A percentile compares a stretch with the other conserved stretches of the same genome.
These are phyloP conservation scores for Calidris pygmaea DNA, from an alignment of 2,113 vertebrate species.

Conservation along the genomic window DNA sequence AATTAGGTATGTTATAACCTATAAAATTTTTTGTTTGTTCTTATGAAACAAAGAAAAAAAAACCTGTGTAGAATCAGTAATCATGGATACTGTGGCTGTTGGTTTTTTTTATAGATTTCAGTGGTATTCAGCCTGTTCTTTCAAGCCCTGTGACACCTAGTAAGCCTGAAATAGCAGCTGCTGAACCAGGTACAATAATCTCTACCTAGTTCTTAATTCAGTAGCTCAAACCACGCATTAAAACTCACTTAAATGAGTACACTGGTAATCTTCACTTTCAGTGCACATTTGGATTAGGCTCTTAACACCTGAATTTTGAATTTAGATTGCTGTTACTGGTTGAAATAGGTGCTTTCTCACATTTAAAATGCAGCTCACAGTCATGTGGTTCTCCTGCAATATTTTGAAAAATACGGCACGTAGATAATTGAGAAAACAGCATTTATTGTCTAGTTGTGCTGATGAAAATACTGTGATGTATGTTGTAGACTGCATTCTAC, in stretches of 20 bases:
- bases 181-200: constrained; percentile 65
- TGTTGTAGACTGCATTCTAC: neutral
- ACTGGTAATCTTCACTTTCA: neutral
- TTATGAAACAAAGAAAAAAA: neutral
- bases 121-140: constrained; percentile 43
- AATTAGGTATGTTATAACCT: neutral
- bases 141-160: constrained; percentile 59
- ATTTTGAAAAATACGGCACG: neutral
- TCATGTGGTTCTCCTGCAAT: neutral
- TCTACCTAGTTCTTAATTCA: neutral
- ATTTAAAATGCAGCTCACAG: neutral
- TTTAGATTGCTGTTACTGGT: neutral
- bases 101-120: constrained; percentile 54
- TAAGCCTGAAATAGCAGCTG: constrained; percentile 56
- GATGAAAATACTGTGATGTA: neutral
- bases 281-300: neutral
- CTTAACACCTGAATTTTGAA: neutral
- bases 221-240: neutral
- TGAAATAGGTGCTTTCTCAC: neutral
- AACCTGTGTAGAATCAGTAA: neutral
- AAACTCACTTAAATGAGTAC: neutral
- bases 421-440: neutral
- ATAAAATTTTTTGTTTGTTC: neutral
- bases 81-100: neutral
- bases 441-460: neutral